Conservation (phyloP, 2,113 vertebrate genomes). For the Machaerirhynchus nigripectus region DNA sequence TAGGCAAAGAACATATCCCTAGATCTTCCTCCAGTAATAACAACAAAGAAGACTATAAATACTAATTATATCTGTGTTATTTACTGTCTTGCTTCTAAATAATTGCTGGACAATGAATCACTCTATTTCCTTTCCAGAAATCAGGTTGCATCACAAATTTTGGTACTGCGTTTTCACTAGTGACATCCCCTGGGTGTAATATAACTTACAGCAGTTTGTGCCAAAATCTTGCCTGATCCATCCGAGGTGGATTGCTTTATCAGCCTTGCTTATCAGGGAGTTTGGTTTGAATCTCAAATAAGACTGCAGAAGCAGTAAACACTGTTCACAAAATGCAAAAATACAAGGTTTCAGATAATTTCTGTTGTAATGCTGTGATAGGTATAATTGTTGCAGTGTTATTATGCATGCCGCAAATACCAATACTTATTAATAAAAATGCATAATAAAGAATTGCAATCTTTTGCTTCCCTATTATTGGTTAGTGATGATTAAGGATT, state of each 20-base stretch:
- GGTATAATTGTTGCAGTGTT: slow-evolving; percentile 56
- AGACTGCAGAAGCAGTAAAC: background rate
- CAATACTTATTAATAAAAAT: slow-evolving; percentile 40
- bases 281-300: background rate
- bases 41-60: background rate
- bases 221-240: background rate
- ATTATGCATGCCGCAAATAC: slow-evolving; percentile 60
- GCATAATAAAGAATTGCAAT: slow-evolving; percentile 54
- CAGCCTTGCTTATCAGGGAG: background rate
- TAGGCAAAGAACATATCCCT: background rate
- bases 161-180: background rate
- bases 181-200: background rate
- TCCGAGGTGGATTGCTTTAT: background rate
- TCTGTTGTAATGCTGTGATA: slow-evolving; percentile 50
- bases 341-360: slow-evolving; percentile 21
- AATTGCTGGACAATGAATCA: background rate
- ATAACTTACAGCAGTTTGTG: background rate
- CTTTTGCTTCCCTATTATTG: slow-evolving; percentile 39
- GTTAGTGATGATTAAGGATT: background rate
- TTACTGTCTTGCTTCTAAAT: background rate
- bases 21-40: background rate
- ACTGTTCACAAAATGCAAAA: slow-evolving; percentile 10
- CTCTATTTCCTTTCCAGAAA: background rate
- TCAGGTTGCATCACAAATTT: background rate
- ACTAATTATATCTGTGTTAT: background rate